Conservation (phyloP, 2,888 invertebrate species). For the Endomychus coccineus region DNA sequence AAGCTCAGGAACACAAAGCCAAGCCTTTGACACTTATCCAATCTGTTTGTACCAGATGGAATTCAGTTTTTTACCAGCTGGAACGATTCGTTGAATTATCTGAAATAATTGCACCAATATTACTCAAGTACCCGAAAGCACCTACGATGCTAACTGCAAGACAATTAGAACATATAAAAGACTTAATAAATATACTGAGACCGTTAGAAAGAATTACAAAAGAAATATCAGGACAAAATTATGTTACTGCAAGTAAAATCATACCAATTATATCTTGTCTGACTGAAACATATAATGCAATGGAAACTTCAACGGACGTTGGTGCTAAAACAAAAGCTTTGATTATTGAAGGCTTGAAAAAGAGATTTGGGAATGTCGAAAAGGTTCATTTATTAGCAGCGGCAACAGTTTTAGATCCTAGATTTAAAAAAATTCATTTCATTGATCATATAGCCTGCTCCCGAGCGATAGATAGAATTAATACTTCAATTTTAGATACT, state of each 20-base stretch:
- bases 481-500: conserved; percentile 26
- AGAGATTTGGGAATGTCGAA: conserved; percentile 14
- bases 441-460: conserved; percentile 14
- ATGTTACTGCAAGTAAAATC: conserved; percentile 30
- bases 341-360: conserved; percentile 8
- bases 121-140: conserved; percentile 26
- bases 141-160: conserved; percentile 27
- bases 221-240: conserved; percentile 28
- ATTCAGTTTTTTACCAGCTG: conserved; percentile 27
- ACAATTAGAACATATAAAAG: conserved; percentile 25
- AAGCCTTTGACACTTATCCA: conserved; percentile 24
- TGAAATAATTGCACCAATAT: conserved; percentile 21
- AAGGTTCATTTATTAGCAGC: conserved; percentile 14
- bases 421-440: conserved; percentile 22
- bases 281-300: conserved; percentile 28
- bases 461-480: conserved; percentile 16
- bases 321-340: conserved; percentile 7
- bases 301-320: conserved; percentile 22
- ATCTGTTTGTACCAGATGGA: conserved; percentile 28
- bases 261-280: conserved; percentile 29
- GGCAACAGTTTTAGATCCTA: conserved; percentile 19
- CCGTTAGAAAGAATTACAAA: conserved; percentile 29
- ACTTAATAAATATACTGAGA: conserved; percentile 25
- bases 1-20: conserved; percentile 21
- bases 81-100: conserved; percentile 23